Conservation (phyloP, 1,140 invertebrate species). For the Galendromus occidentalis region DNA sequence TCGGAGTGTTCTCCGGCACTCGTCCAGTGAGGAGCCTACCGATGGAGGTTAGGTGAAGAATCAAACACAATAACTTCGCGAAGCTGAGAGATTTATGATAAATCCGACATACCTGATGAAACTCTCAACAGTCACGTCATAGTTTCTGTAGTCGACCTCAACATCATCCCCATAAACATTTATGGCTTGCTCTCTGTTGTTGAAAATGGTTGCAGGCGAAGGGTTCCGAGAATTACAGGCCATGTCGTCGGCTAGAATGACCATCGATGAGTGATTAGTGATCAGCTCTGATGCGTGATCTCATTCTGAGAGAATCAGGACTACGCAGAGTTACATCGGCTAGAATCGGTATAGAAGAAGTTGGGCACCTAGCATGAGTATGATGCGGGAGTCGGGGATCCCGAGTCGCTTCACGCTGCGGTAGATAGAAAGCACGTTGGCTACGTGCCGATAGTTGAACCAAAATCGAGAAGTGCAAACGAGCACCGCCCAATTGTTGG, state of each 20-base stretch:
- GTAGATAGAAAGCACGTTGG: conserved; percentile 95
- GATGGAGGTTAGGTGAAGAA: too few relatives aligned
- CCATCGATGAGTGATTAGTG: too few relatives aligned
- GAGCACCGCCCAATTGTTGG: conserved; percentile 97
- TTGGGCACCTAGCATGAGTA: conserved; percentile 14
- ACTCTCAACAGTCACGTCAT: conserved; percentile 91
- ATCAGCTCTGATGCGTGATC: not conserved
- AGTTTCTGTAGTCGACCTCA: conserved; percentile 95
- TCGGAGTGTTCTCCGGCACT: conserved; percentile 65
- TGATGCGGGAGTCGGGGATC: conserved; percentile 52
- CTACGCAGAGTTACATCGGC: not conserved
- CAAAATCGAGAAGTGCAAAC: conserved; percentile 96
- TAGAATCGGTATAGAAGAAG: not conserved
- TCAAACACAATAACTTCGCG: too few relatives aligned
- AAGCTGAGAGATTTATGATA: too few relatives aligned
- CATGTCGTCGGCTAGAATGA: conserved; percentile 97
- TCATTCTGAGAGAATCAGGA: not conserved
- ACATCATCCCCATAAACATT: conserved; percentile 99
- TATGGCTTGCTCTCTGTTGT: conserved; percentile 91
- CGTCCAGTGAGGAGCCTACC: conserved; percentile 68
- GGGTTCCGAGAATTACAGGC: conserved; percentile 96
- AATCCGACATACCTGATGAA: conserved; percentile 51
- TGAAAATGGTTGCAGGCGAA: conserved; percentile 89
- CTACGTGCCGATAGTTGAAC: conserved; percentile 99
- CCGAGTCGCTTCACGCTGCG: conserved; percentile 89